Evolutionary conservation across 2,888 invertebrate species (phyloP).

Genomic region (Diarsia mendica): DNA sequence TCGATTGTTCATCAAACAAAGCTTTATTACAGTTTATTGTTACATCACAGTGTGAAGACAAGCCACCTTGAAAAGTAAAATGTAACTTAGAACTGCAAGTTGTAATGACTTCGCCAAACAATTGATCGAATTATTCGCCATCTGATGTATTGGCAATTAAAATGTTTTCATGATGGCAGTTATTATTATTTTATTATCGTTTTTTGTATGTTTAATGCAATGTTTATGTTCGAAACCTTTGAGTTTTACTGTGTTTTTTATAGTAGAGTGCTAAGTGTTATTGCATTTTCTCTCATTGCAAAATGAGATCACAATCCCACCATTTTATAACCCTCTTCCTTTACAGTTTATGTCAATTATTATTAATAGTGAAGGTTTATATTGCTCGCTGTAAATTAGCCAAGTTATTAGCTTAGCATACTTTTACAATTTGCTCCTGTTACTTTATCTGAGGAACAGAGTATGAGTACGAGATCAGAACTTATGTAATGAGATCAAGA

Average conservation of each 20-base stretch:
- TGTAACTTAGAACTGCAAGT: conserved; percentile 69
- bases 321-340: conserved; percentile 48
- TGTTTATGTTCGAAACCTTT: conserved; percentile 7
- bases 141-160: conserved; percentile 55
- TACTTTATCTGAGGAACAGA: conserved; percentile 46
- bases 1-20: conserved; percentile 65
- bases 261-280: conserved; percentile 33
- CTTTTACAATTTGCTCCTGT: conserved; percentile 46
- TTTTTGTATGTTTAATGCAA: conserved; percentile 21
- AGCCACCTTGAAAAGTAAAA: conserved; percentile 70
- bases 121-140: conserved; percentile 42
- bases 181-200: conserved; percentile 16
- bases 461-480: conserved; percentile 65
- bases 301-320: conserved; percentile 45
- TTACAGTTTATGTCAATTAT: conserved; percentile 41
- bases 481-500: conserved; percentile 80
- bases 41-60: conserved; percentile 65
- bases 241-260: conserved; percentile 37
- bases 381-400: conserved; percentile 37
- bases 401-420: conserved; percentile 43
- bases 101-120: conserved; percentile 68
- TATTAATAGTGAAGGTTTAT: conserved; percentile 44
- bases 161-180: conserved; percentile 37
- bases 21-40: conserved; percentile 56
- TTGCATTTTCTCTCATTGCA: conserved; percentile 39